Evolutionary conservation across 2,113 vertebrate genomes (phyloP).

Genomic region (Varanus komodoensis): DNA sequence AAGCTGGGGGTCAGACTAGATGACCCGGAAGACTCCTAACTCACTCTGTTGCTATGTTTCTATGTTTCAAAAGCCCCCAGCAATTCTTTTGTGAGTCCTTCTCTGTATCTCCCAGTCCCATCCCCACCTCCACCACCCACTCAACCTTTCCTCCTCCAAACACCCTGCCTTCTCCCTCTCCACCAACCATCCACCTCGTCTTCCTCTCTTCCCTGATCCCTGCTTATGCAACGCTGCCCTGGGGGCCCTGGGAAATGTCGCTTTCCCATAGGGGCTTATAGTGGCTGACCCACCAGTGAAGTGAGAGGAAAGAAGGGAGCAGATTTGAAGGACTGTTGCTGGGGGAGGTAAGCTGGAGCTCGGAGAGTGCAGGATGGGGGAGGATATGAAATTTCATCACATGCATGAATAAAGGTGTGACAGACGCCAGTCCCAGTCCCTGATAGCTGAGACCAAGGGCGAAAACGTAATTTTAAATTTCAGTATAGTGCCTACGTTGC

Average conservation of each 20-base stretch:
- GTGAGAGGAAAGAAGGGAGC: not conserved
- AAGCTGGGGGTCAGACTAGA: too few relatives aligned
- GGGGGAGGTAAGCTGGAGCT: not conserved
- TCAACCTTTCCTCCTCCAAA: not conserved
- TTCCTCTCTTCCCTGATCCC: too few relatives aligned
- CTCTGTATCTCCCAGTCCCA: not conserved
- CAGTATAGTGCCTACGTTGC: too few relatives aligned
- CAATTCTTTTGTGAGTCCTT: not conserved
- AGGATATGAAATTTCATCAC: too few relatives aligned
- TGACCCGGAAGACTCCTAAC: too few relatives aligned
- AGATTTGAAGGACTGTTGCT: not conserved
- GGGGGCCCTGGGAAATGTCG: not conserved
- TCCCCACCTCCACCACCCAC: not conserved
- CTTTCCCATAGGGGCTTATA: not conserved
- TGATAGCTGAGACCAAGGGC: not conserved
- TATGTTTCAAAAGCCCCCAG: too few relatives aligned
- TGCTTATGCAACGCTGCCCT: too few relatives aligned
- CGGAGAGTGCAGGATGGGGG: not conserved
- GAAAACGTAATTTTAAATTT: too few relatives aligned
- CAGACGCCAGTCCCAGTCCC: too few relatives aligned
- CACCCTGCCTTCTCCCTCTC: not conserved
- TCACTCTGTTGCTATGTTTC: too few relatives aligned
- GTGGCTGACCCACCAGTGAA: not conserved
- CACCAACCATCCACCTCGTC: not conserved
- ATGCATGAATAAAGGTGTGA: too few relatives aligned